phyloP scores from a whole-genome alignment of 2,797 vertebrate species.

The Notolabrus celidotus region DNA sequence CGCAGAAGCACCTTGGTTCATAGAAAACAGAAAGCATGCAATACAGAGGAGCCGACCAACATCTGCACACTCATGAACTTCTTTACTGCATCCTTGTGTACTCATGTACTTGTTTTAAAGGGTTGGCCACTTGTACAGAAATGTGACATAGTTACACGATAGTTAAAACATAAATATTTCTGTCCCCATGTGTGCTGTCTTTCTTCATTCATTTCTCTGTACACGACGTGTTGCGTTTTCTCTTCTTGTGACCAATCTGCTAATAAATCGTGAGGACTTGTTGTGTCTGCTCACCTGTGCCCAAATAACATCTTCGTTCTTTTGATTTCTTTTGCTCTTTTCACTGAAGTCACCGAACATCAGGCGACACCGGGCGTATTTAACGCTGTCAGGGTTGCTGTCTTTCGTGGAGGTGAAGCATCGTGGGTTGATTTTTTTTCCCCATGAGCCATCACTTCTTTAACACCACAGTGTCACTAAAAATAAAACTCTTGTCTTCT shows the following conservation, averaged over 20 bases:
- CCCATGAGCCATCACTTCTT: neutral
- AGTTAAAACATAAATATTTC: constrained; percentile 58
- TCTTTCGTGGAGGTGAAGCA: neutral
- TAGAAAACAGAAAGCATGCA: constrained; percentile 72
- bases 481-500: constrained; percentile 1
- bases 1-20: constrained; percentile 81
- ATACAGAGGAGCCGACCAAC: constrained; percentile 68
- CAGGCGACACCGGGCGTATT: neutral
- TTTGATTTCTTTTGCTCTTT: constrained; percentile 51
- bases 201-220: constrained; percentile 65
- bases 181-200: constrained; percentile 60
- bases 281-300: constrained; percentile 70
- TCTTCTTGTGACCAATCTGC: constrained; percentile 80
- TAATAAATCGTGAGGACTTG: constrained; percentile 81
- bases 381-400: neutral
- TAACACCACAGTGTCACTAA: neutral
- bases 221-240: constrained; percentile 63
- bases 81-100: constrained; percentile 52
- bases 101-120: constrained; percentile 46
- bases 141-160: constrained; percentile 49
- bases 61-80: constrained; percentile 53
- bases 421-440: constrained; percentile 12
- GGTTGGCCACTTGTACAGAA: constrained; percentile 67
- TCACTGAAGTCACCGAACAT: neutral
- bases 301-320: constrained; percentile 59